These are phyloP conservation scores for Onchidella celtica DNA, from an alignment of 2,888 invertebrate genomes.

Conservation along the genomic window DNA sequence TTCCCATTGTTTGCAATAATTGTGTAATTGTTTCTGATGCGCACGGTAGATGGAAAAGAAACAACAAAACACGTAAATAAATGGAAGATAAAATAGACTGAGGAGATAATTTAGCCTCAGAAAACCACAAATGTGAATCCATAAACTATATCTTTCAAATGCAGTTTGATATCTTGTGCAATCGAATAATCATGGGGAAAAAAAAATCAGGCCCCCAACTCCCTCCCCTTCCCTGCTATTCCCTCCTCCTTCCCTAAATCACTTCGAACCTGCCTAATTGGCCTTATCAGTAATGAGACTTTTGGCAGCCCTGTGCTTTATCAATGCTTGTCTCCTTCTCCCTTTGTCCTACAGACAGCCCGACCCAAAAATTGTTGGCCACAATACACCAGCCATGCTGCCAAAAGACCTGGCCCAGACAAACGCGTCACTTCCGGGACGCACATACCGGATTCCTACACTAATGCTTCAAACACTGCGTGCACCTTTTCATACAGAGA, in stretches of 20 bases:
- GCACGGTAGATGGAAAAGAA: too few species aligned
- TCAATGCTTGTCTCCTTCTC: background rate
- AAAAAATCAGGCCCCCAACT: too few species aligned
- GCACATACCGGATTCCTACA: background rate
- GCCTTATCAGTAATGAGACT: background rate
- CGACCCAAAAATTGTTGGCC: background rate
- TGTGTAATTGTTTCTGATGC: too few species aligned
- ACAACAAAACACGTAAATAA: too few species aligned
- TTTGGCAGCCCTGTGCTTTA: slow-evolving; percentile 1
- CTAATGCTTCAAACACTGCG: background rate
- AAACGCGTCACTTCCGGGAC: slow-evolving; percentile 7
- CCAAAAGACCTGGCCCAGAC: background rate
- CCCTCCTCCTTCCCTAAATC: background rate
- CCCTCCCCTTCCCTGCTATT: too few species aligned
- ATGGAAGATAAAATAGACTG: too few species aligned
- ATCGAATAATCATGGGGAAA: too few species aligned
- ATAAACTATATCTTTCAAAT: too few species aligned
- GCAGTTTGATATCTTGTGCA: too few species aligned
- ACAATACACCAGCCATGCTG: background rate
- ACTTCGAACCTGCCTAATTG: background rate
- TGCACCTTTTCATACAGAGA: background rate
- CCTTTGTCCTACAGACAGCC: background rate
- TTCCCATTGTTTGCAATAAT: too few species aligned
- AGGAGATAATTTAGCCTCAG: too few species aligned
- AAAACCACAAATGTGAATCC: too few species aligned